Conservation (phyloP, 1,140 invertebrate genomes). For the Caenorhabditis latens region DNA sequence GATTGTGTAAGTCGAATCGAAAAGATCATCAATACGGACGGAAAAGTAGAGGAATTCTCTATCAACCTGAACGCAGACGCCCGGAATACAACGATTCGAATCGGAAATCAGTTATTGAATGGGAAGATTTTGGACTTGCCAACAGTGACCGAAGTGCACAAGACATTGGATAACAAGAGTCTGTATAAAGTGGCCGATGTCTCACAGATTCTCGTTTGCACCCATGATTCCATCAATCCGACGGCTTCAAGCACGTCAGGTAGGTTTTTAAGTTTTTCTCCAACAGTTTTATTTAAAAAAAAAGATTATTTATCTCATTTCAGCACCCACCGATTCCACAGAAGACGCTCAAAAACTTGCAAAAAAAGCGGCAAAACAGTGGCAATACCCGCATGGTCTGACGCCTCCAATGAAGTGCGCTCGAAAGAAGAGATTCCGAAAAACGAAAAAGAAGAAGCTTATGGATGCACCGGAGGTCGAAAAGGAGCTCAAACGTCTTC, state of each 20-base stretch:
- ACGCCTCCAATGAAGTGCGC: conserved; percentile 74
- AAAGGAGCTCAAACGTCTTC: conserved; percentile 73
- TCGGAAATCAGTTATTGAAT: conserved; percentile 68
- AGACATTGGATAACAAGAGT: conserved; percentile 75
- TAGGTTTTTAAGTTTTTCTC: too few species aligned
- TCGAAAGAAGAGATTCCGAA: conserved; percentile 71
- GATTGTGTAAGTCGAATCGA: conserved; percentile 61
- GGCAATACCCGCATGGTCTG: conserved; percentile 75
- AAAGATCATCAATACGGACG: conserved; percentile 51
- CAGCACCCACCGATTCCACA: neutral
- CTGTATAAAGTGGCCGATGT: conserved; percentile 75
- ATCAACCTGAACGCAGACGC: conserved; percentile 64
- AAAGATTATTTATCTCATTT: neutral
- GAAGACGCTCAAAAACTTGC: conserved; percentile 1
- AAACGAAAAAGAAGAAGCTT: conserved; percentile 77
- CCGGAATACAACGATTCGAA: conserved; percentile 67
- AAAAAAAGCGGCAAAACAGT: conserved; percentile 61
- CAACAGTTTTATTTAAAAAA: too few species aligned
- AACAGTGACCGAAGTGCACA: conserved; percentile 73
- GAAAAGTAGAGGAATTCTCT: conserved; percentile 49
- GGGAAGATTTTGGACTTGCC: conserved; percentile 75
- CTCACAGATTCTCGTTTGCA: conserved; percentile 73
- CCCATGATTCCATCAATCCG: conserved; percentile 45
- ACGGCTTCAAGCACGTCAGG: conserved; percentile 30
- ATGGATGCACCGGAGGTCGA: conserved; percentile 77